phyloP scores from a whole-genome alignment of 2,888 invertebrate genomes.

The Cistogaster globosa region DNA sequence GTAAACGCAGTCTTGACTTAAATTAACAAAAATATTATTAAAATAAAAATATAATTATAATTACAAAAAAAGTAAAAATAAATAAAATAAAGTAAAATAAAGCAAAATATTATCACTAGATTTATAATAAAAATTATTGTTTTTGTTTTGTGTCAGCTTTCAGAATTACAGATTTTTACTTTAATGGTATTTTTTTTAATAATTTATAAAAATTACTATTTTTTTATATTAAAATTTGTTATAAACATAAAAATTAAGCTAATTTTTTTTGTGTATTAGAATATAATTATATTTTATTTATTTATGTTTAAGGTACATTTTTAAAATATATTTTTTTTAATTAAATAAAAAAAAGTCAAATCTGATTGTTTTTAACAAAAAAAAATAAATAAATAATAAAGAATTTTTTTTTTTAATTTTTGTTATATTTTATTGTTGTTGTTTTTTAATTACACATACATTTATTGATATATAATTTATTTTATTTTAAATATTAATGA shows the following conservation, averaged over 20 bases:
- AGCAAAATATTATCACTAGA: no score
- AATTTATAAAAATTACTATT: slow-evolving; percentile 52
- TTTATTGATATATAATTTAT: background rate
- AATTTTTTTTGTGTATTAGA: slow-evolving; percentile 29
- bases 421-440: background rate
- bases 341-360: slow-evolving; percentile 7
- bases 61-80: no score
- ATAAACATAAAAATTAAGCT: slow-evolving; percentile 62
- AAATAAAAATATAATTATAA: no score
- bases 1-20: background rate
- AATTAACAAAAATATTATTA: background rate
- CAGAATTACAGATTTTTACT: slow-evolving; percentile 1
- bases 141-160: slow-evolving; percentile 33
- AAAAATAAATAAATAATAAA: background rate
- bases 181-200: background rate
- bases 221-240: slow-evolving; percentile 33
- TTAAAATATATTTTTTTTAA: slow-evolving; percentile 42
- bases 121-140: background rate
- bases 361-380: background rate
- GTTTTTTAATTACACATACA: background rate
- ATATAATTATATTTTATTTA: slow-evolving; percentile 40
- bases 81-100: no score
- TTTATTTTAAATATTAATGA: background rate
- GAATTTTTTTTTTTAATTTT: background rate
- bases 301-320: slow-evolving; percentile 64